These are phyloP conservation scores for Neodiprion virginianus DNA, from an alignment of 1,140 invertebrate genomes.

Conservation along the genomic window DNA sequence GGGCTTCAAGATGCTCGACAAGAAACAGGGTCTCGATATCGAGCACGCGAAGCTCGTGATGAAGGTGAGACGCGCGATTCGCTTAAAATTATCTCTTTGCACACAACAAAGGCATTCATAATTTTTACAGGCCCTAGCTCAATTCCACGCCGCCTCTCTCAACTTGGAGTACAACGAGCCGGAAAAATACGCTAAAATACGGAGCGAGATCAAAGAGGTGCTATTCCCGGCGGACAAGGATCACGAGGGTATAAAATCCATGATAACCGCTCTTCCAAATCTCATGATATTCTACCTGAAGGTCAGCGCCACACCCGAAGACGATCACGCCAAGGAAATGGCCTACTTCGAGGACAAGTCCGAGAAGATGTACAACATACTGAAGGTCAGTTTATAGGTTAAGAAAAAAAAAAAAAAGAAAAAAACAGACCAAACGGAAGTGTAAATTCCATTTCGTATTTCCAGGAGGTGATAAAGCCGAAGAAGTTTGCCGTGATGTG, in stretches of 20 bases:
- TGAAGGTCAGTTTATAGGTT: not conserved
- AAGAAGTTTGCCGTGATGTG: conserved; percentile 19
- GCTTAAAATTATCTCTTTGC: no score
- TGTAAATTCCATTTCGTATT: not conserved
- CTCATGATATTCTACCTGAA: not conserved
- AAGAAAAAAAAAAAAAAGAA: not conserved
- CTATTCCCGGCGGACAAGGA: conserved; percentile 24
- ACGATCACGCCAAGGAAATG: not conserved
- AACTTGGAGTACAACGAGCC: conserved; percentile 36
- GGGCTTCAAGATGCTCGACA: conserved; percentile 41
- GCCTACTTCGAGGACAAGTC: conserved; percentile 4
- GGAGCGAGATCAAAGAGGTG: conserved; percentile 22
- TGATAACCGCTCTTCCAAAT: not conserved
- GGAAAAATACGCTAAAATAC: conserved; percentile 17
- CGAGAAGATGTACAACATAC: not conserved
- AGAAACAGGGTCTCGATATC: conserved; percentile 36
- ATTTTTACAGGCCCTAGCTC: conserved; percentile 38
- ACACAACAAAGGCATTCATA: not conserved
- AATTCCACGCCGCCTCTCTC: conserved; percentile 44
- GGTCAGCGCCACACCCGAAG: not conserved
- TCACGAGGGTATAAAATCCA: not conserved
- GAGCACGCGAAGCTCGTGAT: conserved; percentile 39
- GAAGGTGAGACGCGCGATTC: conserved; percentile 26
- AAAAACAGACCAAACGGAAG: not conserved
- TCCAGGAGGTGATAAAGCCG: not conserved